A percentile compares a stretch with the other conserved stretches of the same genome.
Evolutionary conservation across 2,797 vertebrate genomes (phyloP).

Genomic region (Xerus rutilus): DNA sequence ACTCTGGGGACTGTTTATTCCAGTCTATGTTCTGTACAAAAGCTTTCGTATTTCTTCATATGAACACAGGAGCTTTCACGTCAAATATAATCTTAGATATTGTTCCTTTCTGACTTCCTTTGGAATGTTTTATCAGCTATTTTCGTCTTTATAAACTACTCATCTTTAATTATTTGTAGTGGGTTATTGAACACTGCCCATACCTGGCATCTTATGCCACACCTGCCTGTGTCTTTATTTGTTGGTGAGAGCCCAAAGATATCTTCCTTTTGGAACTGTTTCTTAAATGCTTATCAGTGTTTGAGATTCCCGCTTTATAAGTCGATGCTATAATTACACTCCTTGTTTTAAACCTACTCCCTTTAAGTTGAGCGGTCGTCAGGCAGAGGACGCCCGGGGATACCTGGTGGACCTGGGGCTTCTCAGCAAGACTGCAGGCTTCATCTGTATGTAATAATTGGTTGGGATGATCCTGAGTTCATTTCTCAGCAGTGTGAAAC

Average conservation of each 20-base stretch:
- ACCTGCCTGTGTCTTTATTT: not conserved
- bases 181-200: not conserved
- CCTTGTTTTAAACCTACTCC: not conserved
- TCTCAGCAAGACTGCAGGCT: not conserved
- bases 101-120: not conserved
- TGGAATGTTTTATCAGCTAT: not conserved
- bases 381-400: not conserved
- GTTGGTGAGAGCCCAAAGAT: not conserved
- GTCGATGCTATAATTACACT: not conserved
- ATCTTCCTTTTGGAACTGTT: not conserved
- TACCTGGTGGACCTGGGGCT: not conserved
- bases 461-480: fast-evolving
- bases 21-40: not conserved
- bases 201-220: not conserved
- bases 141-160: not conserved
- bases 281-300: not conserved
- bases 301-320: not conserved
- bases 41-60: not conserved
- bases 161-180: not conserved
- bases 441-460: not conserved
- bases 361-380: not conserved
- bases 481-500: not conserved
- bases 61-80: not conserved
- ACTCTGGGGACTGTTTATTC: not conserved
- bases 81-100: not conserved